A percentile compares a stretch with the other conserved stretches of the same genome.
These are phyloP conservation scores for Apistogramma diplotaenia DNA, from an alignment of 2,113 vertebrate genomes.

Conservation along the genomic window DNA sequence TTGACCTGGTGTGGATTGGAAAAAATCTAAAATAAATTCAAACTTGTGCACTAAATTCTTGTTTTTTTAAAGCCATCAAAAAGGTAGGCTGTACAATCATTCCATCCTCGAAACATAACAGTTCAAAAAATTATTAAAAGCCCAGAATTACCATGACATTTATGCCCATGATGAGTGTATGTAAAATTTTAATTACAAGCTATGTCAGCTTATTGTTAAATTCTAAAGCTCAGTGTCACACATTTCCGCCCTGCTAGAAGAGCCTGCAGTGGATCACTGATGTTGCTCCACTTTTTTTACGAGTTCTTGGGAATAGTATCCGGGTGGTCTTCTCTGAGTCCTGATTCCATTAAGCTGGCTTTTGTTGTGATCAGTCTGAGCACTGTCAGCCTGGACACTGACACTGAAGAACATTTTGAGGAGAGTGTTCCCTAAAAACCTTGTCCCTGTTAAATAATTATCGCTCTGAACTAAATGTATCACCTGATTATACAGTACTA, in stretches of 20 bases:
- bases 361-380: constrained; percentile 1
- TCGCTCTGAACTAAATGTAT: not conserved
- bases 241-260: not conserved
- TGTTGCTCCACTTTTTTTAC: constrained; percentile 49
- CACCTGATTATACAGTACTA: not conserved
- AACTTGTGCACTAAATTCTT: not conserved
- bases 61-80: not conserved
- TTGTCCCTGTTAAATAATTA: not conserved
- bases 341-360: constrained; percentile 9
- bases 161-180: not conserved
- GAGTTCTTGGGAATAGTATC: constrained; percentile 30
- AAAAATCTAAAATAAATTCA: not conserved
- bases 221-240: constrained; percentile 2
- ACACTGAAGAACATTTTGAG: not conserved
- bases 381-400: not conserved
- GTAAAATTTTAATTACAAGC: not conserved
- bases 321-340: constrained; percentile 55
- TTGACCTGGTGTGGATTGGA: not conserved
- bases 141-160: not conserved
- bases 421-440: not conserved
- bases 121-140: not conserved
- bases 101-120: not conserved
- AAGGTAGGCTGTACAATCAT: not conserved
- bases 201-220: not conserved
- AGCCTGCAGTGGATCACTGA: constrained; percentile 46